These are phyloP conservation scores for Caenorhabditis sulstoni DNA, from an alignment of 2,888 invertebrate species.

Conservation along the genomic window DNA sequence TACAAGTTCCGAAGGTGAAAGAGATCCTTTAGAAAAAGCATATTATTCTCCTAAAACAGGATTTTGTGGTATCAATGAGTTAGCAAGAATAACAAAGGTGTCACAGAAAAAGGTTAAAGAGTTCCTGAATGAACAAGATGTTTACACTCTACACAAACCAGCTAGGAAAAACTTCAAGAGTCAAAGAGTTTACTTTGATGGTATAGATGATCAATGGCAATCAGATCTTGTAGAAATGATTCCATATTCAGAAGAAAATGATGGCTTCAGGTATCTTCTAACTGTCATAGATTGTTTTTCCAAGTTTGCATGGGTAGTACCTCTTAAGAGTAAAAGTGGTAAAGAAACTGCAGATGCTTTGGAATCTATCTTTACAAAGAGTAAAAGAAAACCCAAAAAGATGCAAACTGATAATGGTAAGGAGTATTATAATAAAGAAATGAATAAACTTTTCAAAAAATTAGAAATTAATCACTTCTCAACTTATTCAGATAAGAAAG, in stretches of 20 bases:
- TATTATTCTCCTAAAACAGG: constrained; percentile 60
- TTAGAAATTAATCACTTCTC: constrained; percentile 59
- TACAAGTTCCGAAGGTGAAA: constrained; percentile 20
- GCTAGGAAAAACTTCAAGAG: constrained; percentile 63
- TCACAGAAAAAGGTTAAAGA: constrained; percentile 59
- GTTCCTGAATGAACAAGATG: constrained; percentile 66
- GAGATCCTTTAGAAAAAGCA: constrained; percentile 55
- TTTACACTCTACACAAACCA: constrained; percentile 67
- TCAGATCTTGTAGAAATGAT: constrained; percentile 71
- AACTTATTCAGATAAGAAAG: constrained; percentile 66
- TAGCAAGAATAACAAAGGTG: constrained; percentile 45
- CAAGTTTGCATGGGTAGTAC: constrained; percentile 66
- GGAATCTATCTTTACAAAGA: constrained; percentile 58
- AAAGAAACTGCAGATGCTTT: constrained; percentile 68
- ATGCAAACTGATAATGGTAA: constrained; percentile 69
- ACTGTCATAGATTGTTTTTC: constrained; percentile 64
- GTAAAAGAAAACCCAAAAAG: constrained; percentile 69
- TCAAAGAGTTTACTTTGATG: constrained; percentile 61
- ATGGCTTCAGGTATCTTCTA: constrained; percentile 58
- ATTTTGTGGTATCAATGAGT: constrained; percentile 57
- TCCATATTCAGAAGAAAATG: constrained; percentile 66
- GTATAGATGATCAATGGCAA: constrained; percentile 69
- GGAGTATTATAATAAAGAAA: constrained; percentile 62
- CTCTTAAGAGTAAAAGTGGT: constrained; percentile 66
- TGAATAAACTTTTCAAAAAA: constrained; percentile 60